These are phyloP conservation scores for Dexiosoma caninum DNA, from an alignment of 2,888 invertebrate species.

Conservation along the genomic window DNA sequence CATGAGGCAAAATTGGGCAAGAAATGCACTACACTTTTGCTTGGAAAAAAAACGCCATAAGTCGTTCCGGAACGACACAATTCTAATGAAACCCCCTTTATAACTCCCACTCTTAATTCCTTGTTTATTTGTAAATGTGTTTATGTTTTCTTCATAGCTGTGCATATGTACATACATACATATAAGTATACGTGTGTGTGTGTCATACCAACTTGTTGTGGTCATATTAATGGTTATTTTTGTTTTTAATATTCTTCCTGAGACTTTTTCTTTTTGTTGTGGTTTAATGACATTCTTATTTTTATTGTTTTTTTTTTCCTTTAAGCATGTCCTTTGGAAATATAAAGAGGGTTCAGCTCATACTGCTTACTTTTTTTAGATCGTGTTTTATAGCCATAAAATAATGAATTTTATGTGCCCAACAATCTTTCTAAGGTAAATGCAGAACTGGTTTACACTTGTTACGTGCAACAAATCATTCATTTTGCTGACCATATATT, in stretches of 20 bases:
- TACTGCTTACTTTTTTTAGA: slow-evolving; percentile 4
- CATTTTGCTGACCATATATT: no score
- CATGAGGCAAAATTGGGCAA: no score
- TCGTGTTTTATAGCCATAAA: slow-evolving; percentile 27
- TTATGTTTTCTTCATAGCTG: background rate
- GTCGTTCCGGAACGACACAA: no score
- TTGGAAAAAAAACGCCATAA: no score
- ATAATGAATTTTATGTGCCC: slow-evolving; percentile 28
- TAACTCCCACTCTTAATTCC: background rate
- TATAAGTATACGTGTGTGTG: background rate
- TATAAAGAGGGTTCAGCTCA: background rate
- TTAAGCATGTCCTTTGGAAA: background rate
- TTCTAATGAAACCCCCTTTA: no score
- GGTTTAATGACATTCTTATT: slow-evolving; percentile 23
- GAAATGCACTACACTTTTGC: no score
- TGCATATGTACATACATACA: no score
- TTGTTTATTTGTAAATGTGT: background rate
- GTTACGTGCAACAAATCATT: no score
- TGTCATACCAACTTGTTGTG: slow-evolving; percentile 26
- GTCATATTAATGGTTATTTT: slow-evolving; percentile 21
- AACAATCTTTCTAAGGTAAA: background rate
- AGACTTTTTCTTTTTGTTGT: slow-evolving; percentile 1
- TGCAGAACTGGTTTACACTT: background rate
- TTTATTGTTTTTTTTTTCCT: background rate
- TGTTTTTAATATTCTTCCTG: background rate